Evolutionary conservation across 2,113 vertebrate species (phyloP).

Genomic region (Tretioscincus oriximinensis): DNA sequence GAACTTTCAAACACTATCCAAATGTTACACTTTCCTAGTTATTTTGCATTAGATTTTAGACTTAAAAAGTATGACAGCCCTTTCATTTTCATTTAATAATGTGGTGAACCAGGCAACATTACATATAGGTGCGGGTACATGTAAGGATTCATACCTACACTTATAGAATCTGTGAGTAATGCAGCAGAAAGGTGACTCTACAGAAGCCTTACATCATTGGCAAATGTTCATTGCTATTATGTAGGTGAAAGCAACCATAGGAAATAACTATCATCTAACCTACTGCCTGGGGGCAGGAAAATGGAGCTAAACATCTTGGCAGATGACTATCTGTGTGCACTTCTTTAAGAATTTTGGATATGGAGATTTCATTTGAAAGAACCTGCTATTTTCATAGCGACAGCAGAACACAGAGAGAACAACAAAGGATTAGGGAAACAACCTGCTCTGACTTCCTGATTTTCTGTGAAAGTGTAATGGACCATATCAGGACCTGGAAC

Average conservation of each 20-base stretch:
- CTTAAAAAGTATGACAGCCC: no score
- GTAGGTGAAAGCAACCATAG: conserved; percentile 28
- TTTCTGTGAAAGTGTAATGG: conserved; percentile 17
- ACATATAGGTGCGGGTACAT: no score
- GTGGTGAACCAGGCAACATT: no score
- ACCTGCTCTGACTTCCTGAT: neutral
- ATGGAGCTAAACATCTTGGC: conserved; percentile 19
- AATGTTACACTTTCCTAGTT: no score
- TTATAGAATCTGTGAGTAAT: neutral
- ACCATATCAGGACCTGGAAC: neutral
- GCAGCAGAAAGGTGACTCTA: neutral
- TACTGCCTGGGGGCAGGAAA: conserved; percentile 20
- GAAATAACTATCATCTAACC: conserved; percentile 14
- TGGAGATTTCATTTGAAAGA: conserved; percentile 21
- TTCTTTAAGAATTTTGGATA: conserved; percentile 18
- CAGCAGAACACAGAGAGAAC: neutral
- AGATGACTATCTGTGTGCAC: conserved; percentile 7
- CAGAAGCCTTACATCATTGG: neutral
- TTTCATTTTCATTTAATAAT: no score
- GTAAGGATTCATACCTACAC: no score
- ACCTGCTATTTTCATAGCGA: conserved; percentile 6
- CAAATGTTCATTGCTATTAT: conserved; percentile 14
- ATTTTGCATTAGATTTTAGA: no score
- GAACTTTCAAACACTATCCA: no score
- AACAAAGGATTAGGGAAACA: neutral